Evolutionary conservation across 2,888 invertebrate genomes (phyloP), one percentile per base, ranked within the genome.

Genomic region (Tetramorium bicarinatum): DNA sequence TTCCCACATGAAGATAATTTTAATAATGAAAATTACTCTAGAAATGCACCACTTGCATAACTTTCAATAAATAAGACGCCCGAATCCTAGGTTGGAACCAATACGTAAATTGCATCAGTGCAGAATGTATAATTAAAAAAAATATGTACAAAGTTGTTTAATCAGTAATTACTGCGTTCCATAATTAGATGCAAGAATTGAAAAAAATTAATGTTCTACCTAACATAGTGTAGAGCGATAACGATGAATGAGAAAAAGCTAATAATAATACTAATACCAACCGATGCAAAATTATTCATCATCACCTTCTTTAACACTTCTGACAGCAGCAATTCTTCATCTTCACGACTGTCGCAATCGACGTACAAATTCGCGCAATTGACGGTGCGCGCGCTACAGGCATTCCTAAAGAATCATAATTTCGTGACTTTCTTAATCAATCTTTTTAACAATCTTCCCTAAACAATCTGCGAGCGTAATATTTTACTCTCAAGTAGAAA

Each of bases 211-310:
- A 18, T 11, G 11, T 25, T 18, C 6, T 13, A 25, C 3, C 6
- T 49, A 25, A 56, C 34, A 29, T 47, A 67, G 13, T 71, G 25
- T 34, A n/a, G 34, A 7, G 56, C 56, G 54, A 25, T 25, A 25
- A 1, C 25, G 25, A 79, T 79, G 38, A 47, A 25, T 59, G 34
- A 67, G n/a, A 44, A 69, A 56, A 61, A 79, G 8, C 25, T 59
- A 21, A 47, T 59, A 21, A 47, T 59, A 21, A 47, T 15, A 56
- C 21, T 21, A 13, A 59, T 71, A 80, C 11, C 47, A 38, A n/a
- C 59, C 21, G 59, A 47, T 71, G 49, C 38, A 71, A 80, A 80
- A 80, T 72, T 80, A 79, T 79, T 71, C 7, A 25, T 18, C 15
- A 9, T 38, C 6, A 18, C 3, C 11, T 59, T 47, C 1, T 21